Evolutionary conservation across 2,888 invertebrate species (phyloP).

Genomic region (Ernsta delagoae): DNA sequence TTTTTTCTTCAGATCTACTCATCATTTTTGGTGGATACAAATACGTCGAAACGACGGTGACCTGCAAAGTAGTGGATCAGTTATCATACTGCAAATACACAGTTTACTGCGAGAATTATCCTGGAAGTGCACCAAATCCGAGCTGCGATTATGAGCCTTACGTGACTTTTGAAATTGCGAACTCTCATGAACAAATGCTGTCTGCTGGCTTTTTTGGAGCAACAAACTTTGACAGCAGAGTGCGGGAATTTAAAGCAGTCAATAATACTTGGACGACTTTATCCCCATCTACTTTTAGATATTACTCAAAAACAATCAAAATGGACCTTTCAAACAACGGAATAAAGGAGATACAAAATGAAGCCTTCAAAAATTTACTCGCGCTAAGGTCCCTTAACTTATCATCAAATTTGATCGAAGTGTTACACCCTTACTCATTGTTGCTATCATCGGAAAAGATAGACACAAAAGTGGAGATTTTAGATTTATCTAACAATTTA

Average conservation of each 20-base stretch:
- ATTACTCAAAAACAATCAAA: constrained; percentile 53
- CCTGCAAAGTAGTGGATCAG: constrained; percentile 47
- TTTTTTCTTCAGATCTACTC: constrained; percentile 14
- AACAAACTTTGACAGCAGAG: constrained; percentile 71
- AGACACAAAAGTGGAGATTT: constrained; percentile 45
- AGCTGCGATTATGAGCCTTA: constrained; percentile 53
- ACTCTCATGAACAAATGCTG: constrained; percentile 48
- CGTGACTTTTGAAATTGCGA: constrained; percentile 57
- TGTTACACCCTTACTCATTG: constrained; percentile 53
- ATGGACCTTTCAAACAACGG: constrained; percentile 60
- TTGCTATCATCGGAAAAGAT: constrained; percentile 45
- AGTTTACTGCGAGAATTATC: constrained; percentile 52
- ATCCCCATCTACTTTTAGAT: constrained; percentile 55
- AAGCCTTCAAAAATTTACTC: constrained; percentile 56
- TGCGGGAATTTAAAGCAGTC: constrained; percentile 55
- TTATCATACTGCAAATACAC: constrained; percentile 56
- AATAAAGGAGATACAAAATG: constrained; percentile 54
- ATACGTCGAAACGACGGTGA: constrained; percentile 40
- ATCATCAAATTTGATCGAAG: constrained; percentile 59
- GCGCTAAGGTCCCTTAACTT: constrained; percentile 56
- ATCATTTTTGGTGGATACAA: constrained; percentile 1
- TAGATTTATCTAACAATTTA: constrained; percentile 65
- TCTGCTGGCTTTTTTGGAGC: constrained; percentile 61
- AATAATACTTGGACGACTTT: constrained; percentile 58
- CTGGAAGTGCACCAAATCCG: constrained; percentile 53